Conservation (phyloP, 2,113 vertebrate genomes). For the Pseudolaguvia tuberculata region DNA sequence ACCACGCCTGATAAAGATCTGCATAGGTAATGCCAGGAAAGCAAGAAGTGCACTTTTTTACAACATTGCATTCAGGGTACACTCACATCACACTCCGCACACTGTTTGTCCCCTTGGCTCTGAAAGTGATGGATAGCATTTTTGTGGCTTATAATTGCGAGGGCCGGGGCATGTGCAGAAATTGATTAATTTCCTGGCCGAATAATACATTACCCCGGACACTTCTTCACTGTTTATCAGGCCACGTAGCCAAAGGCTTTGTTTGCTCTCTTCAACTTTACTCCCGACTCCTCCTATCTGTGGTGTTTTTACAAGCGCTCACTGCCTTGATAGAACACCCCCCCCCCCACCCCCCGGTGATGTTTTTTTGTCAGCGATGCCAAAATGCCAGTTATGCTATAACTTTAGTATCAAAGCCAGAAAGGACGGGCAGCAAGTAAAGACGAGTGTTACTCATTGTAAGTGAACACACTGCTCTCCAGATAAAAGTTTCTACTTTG, state of each 20-base stretch:
- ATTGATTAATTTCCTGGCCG: conserved; percentile 60
- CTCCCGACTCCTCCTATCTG: conserved; percentile 46
- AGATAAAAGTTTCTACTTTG: conserved; percentile 36
- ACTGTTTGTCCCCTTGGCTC: conserved; percentile 59
- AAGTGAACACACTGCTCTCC: conserved; percentile 30
- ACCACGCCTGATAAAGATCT: conserved; percentile 72
- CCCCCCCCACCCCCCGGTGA: conserved; percentile 41
- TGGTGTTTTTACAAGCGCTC: conserved; percentile 36
- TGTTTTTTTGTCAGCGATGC: neutral
- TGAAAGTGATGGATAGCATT: conserved; percentile 65
- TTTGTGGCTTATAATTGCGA: conserved; percentile 69
- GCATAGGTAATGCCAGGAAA: conserved; percentile 70
- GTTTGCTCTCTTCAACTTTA: conserved; percentile 58
- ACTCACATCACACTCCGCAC: conserved; percentile 57
- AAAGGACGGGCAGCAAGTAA: conserved; percentile 22
- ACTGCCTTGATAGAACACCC: conserved; percentile 42
- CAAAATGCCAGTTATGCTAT: conserved; percentile 20
- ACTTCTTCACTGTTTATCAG: conserved; percentile 59
- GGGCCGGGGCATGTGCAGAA: conserved; percentile 51
- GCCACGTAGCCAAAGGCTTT: conserved; percentile 56
- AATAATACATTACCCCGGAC: conserved; percentile 59
- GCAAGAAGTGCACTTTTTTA: conserved; percentile 69
- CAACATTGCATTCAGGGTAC: conserved; percentile 56
- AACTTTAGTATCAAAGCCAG: conserved; percentile 44
- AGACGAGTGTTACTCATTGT: conserved; percentile 38